These are phyloP conservation scores for Trididemnum clinides DNA, from an alignment of 23 tunicate species.

Conservation along the genomic window DNA sequence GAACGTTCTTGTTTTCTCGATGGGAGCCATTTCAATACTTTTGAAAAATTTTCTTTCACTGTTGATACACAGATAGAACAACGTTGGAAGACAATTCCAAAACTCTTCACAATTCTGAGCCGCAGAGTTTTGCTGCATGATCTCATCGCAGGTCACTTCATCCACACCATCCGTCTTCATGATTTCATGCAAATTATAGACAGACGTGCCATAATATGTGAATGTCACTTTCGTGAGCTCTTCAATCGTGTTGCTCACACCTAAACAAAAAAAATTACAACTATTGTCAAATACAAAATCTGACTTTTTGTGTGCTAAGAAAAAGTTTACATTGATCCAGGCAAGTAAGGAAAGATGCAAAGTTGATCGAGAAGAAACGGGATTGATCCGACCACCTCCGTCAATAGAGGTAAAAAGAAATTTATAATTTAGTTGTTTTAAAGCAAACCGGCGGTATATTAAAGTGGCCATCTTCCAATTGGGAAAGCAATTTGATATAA, in stretches of 20 bases:
- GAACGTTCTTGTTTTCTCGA: background rate
- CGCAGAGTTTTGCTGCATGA: slow-evolving; percentile 37
- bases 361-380: too few relatives aligned
- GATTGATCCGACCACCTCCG: too few relatives aligned
- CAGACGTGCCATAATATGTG: slow-evolving; percentile 69
- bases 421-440: too few relatives aligned
- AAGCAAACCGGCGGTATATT: too few relatives aligned
- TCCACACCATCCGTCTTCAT: slow-evolving; percentile 47
- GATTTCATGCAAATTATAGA: slow-evolving; percentile 31
- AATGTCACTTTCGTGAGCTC: slow-evolving; percentile 63
- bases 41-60: background rate
- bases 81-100: background rate
- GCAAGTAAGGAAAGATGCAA: too few relatives aligned
- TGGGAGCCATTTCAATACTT: background rate
- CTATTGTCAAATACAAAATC: too few relatives aligned
- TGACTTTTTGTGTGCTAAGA: too few relatives aligned
- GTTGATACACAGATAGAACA: background rate
- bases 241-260: background rate
- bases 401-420: too few relatives aligned
- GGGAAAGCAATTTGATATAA: too few relatives aligned
- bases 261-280: slow-evolving; percentile 26
- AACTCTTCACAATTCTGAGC: background rate
- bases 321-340: too few relatives aligned
- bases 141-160: slow-evolving; percentile 24
- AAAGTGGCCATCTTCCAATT: too few relatives aligned